These are phyloP conservation scores for Ophion ellenae DNA, from an alignment of 2,888 invertebrate genomes.

Conservation along the genomic window DNA sequence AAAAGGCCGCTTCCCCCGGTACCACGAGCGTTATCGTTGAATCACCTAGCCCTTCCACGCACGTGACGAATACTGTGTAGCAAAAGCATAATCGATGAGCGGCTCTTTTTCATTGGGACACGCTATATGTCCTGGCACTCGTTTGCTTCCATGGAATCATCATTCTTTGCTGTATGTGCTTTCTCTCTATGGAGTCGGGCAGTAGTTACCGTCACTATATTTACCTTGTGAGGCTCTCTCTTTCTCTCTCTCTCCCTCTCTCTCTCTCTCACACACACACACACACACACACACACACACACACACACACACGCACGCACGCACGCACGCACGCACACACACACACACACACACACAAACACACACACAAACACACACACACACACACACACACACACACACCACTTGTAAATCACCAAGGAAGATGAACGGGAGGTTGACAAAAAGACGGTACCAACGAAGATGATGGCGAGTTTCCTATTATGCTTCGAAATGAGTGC, in stretches of 20 bases:
- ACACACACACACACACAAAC: too few relatives aligned
- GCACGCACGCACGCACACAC: too few relatives aligned
- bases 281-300: too few relatives aligned
- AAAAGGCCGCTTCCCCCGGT: not conserved
- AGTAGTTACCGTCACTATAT: not conserved
- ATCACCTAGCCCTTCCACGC: not conserved
- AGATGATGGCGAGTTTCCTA: not conserved
- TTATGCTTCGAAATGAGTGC: not conserved
- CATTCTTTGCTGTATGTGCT: not conserved
- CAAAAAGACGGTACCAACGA: not conserved
- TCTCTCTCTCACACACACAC: too few relatives aligned
- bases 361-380: too few relatives aligned
- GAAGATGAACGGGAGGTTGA: not conserved
- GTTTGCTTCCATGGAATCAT: not conserved
- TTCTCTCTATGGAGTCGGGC: not conserved
- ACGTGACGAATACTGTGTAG: not conserved
- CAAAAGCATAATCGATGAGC: not conserved
- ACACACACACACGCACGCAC: too few relatives aligned
- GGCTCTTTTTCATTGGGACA: not conserved
- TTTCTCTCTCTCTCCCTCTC: not conserved
- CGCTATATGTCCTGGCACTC: not conserved
- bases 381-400: too few relatives aligned
- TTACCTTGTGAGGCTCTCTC: conserved; percentile 10
- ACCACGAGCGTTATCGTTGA: not conserved
- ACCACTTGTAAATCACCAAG: conserved; percentile 3